A percentile compares a stretch with the other conserved stretches of the same genome.
Conservation (phyloP, 2,888 invertebrate species). For the Drosophila antonietae region DNA sequence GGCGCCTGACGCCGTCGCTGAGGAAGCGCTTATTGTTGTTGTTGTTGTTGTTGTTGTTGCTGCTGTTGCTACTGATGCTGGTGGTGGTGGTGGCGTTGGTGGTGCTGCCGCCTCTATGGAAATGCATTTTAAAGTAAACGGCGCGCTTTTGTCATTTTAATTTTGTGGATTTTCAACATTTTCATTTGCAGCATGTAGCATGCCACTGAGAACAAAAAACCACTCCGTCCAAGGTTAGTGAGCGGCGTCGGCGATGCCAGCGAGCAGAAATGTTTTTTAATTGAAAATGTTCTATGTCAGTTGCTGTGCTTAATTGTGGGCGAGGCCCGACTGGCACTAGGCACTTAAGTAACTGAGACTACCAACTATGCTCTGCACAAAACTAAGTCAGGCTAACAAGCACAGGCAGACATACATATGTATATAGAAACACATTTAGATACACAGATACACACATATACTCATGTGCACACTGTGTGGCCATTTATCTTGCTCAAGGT, state of each 20-base stretch:
- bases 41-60: no score
- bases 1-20: constrained; percentile 40
- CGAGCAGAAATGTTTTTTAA: constrained; percentile 65
- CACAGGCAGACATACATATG: neutral
- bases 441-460: constrained; percentile 5
- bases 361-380: constrained; percentile 26
- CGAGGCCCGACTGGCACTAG: constrained; percentile 28
- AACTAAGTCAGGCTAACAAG: constrained; percentile 21
- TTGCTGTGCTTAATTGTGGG: constrained; percentile 52
- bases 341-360: constrained; percentile 60
- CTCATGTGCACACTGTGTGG: constrained; percentile 50
- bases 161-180: constrained; percentile 78
- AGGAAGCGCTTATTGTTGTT: constrained; percentile 9
- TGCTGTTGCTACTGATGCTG: constrained; percentile 2
- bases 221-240: constrained; percentile 53
- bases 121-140: constrained; percentile 78
- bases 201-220: constrained; percentile 40
- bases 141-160: constrained; percentile 79
- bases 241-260: constrained; percentile 20
- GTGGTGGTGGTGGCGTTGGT: neutral
- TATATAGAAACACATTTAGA: neutral
- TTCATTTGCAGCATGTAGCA: constrained; percentile 58
- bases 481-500: constrained; percentile 81
- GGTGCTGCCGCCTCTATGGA: constrained; percentile 51
- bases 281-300: constrained; percentile 68